Base-by-base conservation (phyloP, 1,140 invertebrate species). In the Globodera rostochiensis region DNA sequence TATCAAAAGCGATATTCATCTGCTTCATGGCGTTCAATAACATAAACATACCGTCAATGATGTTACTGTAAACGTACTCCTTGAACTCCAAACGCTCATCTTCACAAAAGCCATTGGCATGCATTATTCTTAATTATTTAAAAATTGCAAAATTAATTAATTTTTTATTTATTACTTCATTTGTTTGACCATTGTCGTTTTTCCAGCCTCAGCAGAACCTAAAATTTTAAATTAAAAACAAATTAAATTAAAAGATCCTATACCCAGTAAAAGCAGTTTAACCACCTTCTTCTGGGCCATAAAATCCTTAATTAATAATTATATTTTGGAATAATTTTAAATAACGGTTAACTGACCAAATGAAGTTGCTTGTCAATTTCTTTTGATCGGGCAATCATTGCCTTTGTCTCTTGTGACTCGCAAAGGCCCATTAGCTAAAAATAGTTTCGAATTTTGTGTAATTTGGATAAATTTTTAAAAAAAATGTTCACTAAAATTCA, bases 41-140 rank as follows among this genome's bases (percentile, higher is more conserved):
- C 57, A 46, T 19, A 70, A 45, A 46, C 79, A 70, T 77, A 78
- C 84, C 70, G 45, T 73, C 21, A 21, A 73, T 21, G 57, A 69
- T 77, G 49, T 96, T 96, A 88, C 94, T 95, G 90, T 94, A 96
- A 15, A 97, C 95, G 74, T 97, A 95, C 11, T 95, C 94, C 84
- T 94, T 78, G 64, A 70, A 67, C 67, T 64, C 67, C 45, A 67
- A 13, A 15, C 60, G 70, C 45, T 69, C 77, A 53, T 78, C 25
- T 49, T 78, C 77, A 19, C 60, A 66, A 46, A 78, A 78, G 6
- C 77, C 77, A 53, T 66, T 78, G 5, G 66, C 70, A 45, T 78
- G 77, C 49, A 78, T 36, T 71, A 78, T 69, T 49, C 77, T 78
- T 4, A 19, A 25, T 25, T 25, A 25, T 25, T 25, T 25, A 69